Base-by-base conservation (phyloP, 2,888 invertebrate genomes). In the Galeruca laticollis region DNA sequence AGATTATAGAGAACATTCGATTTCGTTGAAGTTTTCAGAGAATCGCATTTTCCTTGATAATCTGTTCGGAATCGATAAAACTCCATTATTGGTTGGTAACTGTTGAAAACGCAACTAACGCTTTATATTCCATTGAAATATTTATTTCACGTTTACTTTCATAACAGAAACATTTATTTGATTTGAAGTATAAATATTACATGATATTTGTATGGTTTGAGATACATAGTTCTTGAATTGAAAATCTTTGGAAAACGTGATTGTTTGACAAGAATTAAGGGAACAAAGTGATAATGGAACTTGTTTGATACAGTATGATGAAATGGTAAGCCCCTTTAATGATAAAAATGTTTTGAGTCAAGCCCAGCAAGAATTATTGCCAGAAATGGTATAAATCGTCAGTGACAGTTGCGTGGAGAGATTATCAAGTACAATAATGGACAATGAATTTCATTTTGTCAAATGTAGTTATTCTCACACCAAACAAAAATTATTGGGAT, bases 41-140 rank as follows among this genome's bases (percentile, higher is more conserved):
- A 56, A 56, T 56, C 18, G 33, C 33, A 35, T 56, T 56, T 56
- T 56, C 33, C 33, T 56, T n/a, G 56, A 33, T 33, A 56, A 35
- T 56, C 56, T 56, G 56, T 56, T 15, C 15, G 1, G 15, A 56
- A 56, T 56, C 56, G 56, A 56, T 56, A 56, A 56, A 56, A 56
- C 33, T 33, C 56, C 33, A 56, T 56, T 56, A 56, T 10, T n/a
- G 56, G 35, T 33, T 56, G 33, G 35, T n/a, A 56, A 56, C 56
- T 31, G 56, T 33, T 56, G 56, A 35, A 56, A 56, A 35, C 33
- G 56, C 33, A 56, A 26, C 26, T 52, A 26, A 13, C 52, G 31
- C 52, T 52, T 52, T 31, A 52, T 52, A 52, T 26, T 52, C 21
- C 56, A 35, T 56, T 56, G 56, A 56, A 56, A 56, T 56, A 56